Percentiles rank a stretch among this genome's conserved stretches.
phyloP scores from a whole-genome alignment of 2,113 vertebrate genomes.

The Baryphthengus martii region DNA sequence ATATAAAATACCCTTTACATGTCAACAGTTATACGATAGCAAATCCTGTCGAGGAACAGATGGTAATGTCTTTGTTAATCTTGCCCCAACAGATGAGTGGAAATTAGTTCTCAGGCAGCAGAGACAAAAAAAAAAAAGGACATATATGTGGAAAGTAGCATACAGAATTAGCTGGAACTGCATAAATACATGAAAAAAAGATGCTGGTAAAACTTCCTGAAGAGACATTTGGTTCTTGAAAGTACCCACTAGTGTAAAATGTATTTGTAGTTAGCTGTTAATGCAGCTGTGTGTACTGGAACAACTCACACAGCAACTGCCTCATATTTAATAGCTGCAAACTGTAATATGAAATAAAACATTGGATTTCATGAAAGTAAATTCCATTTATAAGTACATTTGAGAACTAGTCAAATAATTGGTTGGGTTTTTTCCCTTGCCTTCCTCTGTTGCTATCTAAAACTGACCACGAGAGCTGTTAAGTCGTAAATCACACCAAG shows the following conservation, averaged over 20 bases:
- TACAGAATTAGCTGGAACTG: background rate
- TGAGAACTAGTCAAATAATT: background rate
- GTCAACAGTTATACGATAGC: constrained; percentile 42
- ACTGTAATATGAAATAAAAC: constrained; percentile 59
- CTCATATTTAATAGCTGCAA: constrained; percentile 54
- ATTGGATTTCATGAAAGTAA: constrained; percentile 20
- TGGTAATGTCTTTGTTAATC: constrained; percentile 55
- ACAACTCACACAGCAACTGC: constrained; percentile 53
- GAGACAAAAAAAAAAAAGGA: background rate
- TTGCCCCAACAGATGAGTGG: constrained; percentile 31
- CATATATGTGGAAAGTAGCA: constrained; percentile 1
- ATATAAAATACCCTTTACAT: constrained; percentile 57
- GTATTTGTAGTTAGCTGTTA: constrained; percentile 57
- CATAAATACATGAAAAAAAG: constrained; percentile 2
- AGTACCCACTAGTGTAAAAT: constrained; percentile 26
- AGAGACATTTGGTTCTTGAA: constrained; percentile 51
- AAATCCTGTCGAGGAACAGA: constrained; percentile 10
- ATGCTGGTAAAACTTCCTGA: constrained; percentile 33
- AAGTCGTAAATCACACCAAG: background rate
- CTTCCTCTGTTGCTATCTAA: constrained; percentile 3
- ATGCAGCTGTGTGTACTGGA: constrained; percentile 63
- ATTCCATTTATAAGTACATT: background rate
- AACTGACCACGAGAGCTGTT: background rate
- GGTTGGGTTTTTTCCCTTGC: background rate
- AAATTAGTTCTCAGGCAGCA: constrained; percentile 33